Conservation (phyloP, 2,797 vertebrate genomes). For the Synanceia verrucosa region DNA sequence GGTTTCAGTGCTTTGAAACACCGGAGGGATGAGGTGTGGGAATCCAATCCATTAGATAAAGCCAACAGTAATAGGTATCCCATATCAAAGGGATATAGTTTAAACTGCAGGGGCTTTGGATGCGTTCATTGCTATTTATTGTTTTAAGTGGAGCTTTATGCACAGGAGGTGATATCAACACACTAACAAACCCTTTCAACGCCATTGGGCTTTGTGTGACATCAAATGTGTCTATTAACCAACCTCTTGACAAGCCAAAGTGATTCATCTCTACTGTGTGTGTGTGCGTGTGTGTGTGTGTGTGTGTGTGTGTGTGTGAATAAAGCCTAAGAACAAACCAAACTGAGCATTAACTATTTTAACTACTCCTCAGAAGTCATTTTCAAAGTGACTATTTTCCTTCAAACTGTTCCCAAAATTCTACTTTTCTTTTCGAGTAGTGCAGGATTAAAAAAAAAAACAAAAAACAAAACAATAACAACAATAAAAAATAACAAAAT, state of each 20-base stretch:
- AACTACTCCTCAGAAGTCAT: conserved; percentile 58
- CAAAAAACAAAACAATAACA: conserved; percentile 61
- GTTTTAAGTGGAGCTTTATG: conserved; percentile 83
- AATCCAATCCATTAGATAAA: conserved; percentile 83
- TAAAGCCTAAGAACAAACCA: conserved; percentile 58
- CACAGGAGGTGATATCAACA: conserved; percentile 80
- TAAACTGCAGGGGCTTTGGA: conserved; percentile 79
- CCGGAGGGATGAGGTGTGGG: conserved; percentile 72
- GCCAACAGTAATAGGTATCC: conserved; percentile 80
- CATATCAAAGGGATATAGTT: conserved; percentile 81
- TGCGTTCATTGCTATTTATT: conserved; percentile 80
- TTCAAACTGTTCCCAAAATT: conserved; percentile 54
- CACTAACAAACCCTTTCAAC: conserved; percentile 81
- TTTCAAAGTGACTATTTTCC: conserved; percentile 56
- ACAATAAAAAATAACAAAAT: conserved; percentile 30
- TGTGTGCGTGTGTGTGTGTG: conserved; percentile 22
- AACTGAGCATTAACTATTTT: conserved; percentile 66
- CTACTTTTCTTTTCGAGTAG: conserved; percentile 32
- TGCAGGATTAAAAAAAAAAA: conserved; percentile 35
- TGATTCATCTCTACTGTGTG: conserved; percentile 74
- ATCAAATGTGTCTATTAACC: conserved; percentile 84
- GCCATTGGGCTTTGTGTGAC: conserved; percentile 76
- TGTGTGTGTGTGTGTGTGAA: conserved; percentile 20
- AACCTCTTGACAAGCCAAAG: conserved; percentile 79
- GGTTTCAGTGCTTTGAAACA: conserved; percentile 74